Base-by-base conservation (phyloP, 2,888 invertebrate genomes). In the Amphipoea oculea region DNA sequence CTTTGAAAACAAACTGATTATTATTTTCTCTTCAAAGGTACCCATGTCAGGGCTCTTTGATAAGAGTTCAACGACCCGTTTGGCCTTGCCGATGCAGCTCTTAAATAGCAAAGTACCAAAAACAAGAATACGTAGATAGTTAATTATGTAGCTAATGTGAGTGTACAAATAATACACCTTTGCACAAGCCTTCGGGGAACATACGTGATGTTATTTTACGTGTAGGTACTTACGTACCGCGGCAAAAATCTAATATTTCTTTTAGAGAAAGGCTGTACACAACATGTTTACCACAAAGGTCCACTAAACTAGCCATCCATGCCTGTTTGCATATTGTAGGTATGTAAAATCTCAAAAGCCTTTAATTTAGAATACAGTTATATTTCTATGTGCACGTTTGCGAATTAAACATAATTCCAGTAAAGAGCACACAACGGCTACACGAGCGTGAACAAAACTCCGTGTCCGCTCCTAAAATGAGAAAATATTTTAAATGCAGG, bases 371-470 rank as follows among this genome's bases (percentile, higher is more conserved):
- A 63, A 40, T 42, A 42, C 17, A 65, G 2, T 54, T 75, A 7
- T 23, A 23, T 29, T 40, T 36, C 9, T 60, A 11, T 40, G 48
- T 48, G 12, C 17, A 29, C n/a, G 9, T 48, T 66, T 66, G 23
- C 6, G n/a, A 57, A 51, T 45, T 14, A 54, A 70, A 66, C 17
- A 48, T 17, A 48, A 54, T 70, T 54, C 48, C n/a, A 63, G 54
- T 36, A 63, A 51, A 20, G 5, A 5, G 11, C 36, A 42, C 29
- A 29, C n/a, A 68, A 20, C 2, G 51, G n/a, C 9, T 45, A 79
- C 68, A 79, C 63, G 79, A 63, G 79, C 79, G 42, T 5, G 65
- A 40, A 66, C n/a, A 4, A 65, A 54, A 36, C 11, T 65, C n/a
- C 14, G 5, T 6, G 3, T 66, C 23, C 23, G n/a, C 42, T 42